These are phyloP conservation scores for Microhierax caerulescens DNA, from an alignment of 2,797 vertebrate genomes.

Conservation along the genomic window DNA sequence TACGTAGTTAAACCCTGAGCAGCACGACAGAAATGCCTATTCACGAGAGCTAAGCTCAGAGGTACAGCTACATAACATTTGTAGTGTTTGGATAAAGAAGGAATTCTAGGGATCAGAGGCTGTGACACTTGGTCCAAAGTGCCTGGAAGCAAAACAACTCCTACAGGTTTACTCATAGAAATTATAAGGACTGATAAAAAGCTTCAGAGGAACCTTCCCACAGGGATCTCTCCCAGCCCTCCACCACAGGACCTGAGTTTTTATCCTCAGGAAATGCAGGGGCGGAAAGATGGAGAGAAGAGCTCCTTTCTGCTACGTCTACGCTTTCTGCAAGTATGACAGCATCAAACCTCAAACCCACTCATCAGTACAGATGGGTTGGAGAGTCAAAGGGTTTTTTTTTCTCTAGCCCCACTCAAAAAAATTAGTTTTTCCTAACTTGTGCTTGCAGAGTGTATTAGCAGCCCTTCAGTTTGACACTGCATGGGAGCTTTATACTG, in stretches of 20 bases:
- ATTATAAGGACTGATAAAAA: background rate
- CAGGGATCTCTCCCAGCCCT: background rate
- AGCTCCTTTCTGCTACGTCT: background rate
- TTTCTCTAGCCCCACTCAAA: background rate
- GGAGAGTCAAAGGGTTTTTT: background rate
- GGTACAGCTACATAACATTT: background rate
- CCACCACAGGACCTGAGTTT: background rate
- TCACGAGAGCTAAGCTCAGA: background rate
- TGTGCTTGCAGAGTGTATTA: background rate
- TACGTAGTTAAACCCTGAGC: background rate
- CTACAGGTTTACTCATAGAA: background rate
- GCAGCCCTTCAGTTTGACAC: background rate
- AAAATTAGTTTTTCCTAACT: background rate
- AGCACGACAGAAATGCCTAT: background rate
- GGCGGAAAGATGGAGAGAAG: background rate
- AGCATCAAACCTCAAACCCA: background rate
- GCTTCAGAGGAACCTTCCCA: background rate
- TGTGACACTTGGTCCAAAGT: background rate
- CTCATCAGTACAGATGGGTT: background rate
- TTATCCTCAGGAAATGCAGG: background rate
- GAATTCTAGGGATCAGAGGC: background rate
- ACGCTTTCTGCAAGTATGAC: background rate
- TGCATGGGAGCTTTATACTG: constrained; percentile 12
- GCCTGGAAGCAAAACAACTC: background rate
- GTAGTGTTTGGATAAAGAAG: background rate